phyloP scores from a whole-genome alignment of 2,797 vertebrate species.

The Pachyuromys duprasi region DNA sequence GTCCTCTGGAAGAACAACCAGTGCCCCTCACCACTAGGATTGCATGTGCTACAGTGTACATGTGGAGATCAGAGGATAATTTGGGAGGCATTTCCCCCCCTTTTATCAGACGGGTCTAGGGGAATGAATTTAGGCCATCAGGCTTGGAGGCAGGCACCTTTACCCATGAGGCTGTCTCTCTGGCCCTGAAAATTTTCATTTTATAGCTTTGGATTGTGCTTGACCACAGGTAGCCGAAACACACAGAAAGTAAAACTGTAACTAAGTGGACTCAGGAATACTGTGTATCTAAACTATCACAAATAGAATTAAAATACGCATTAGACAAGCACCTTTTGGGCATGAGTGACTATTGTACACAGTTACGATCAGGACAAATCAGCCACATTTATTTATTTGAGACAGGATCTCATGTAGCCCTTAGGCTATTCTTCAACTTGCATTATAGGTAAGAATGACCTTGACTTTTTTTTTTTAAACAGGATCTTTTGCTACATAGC shows the following conservation, averaged over 20 bases:
- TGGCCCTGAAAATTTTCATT: neutral
- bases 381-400: neutral
- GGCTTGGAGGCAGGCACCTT: neutral
- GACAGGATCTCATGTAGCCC: neutral
- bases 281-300: neutral
- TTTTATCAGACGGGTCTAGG: neutral
- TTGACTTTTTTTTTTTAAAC: neutral
- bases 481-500: neutral
- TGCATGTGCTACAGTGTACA: neutral
- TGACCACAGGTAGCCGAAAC: neutral
- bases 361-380: too few relatives aligned
- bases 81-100: too few relatives aligned
- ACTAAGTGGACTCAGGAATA: neutral
- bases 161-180: neutral
- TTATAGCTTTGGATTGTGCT: too few relatives aligned
- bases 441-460: neutral
- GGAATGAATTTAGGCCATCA: neutral
- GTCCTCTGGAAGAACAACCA: neutral
- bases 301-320: neutral
- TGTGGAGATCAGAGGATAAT: neutral
- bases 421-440: neutral
- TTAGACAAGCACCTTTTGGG: too few relatives aligned
- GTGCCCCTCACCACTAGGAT: neutral
- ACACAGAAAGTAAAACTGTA: neutral
- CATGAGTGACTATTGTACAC: too few relatives aligned